These are phyloP conservation scores for Cassiopea xamachana DNA, from an alignment of 30 jellyfish, hydroid and myxozoan species.

Conservation along the genomic window DNA sequence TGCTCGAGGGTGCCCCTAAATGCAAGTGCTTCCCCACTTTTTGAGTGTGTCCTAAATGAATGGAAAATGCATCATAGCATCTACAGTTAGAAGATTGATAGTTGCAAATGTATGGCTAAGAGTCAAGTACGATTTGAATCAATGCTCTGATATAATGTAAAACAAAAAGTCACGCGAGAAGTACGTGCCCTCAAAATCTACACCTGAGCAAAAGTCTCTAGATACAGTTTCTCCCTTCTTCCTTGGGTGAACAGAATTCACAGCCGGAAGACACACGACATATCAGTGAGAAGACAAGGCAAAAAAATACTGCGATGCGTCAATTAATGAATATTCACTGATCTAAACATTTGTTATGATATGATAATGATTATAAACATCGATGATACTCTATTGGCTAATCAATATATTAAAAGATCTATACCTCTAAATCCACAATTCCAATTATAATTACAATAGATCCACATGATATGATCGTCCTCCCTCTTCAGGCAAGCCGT, in stretches of 20 bases:
- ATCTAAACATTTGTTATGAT: constrained; percentile 42
- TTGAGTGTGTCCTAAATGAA: no score
- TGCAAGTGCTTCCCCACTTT: no score
- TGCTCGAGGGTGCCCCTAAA: no score
- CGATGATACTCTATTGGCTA: constrained; percentile 52
- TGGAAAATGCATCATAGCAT: no score
- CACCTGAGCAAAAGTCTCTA: no score
- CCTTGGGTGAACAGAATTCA: background rate
- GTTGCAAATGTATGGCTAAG: no score
- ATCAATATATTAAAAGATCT: constrained; percentile 76
- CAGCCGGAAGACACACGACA: background rate
- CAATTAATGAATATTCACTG: background rate
- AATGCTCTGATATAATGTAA: no score
- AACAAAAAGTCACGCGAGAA: no score
- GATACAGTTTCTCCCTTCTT: background rate
- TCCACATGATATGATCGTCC: constrained; percentile 18
- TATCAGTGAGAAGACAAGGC: background rate
- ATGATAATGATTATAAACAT: constrained; percentile 50
- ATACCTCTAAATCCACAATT: constrained; percentile 40
- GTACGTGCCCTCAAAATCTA: no score
- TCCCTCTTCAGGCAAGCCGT: constrained; percentile 23
- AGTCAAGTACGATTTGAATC: no score
- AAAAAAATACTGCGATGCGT: background rate
- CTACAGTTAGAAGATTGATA: no score
- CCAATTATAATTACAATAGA: constrained; percentile 56